phyloP scores from a whole-genome alignment of 1,140 invertebrate genomes.

The Pseudomyrmex dendroicus region DNA sequence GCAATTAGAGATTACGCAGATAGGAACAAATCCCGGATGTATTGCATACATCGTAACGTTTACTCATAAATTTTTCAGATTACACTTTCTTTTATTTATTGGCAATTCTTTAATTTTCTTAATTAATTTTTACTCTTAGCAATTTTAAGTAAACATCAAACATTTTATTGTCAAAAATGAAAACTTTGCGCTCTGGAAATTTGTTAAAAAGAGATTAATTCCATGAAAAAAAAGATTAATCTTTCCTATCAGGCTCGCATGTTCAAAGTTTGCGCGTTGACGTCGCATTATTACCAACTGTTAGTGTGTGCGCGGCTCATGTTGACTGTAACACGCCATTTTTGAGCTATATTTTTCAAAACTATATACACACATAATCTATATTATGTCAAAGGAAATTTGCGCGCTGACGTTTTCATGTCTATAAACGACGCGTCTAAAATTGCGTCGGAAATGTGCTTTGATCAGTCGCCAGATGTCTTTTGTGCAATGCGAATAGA shows the following conservation, averaged over 20 bases:
- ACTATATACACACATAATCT: too few relatives aligned
- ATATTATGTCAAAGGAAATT: not conserved
- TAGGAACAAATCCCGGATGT: not conserved
- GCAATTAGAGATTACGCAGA: not conserved
- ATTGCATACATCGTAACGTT: too few relatives aligned
- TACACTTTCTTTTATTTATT: too few relatives aligned
- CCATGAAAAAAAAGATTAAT: too few relatives aligned
- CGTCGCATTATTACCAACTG: not conserved
- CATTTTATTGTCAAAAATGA: not conserved
- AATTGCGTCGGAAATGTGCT: not conserved
- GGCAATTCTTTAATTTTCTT: too few relatives aligned
- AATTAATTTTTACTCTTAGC: too few relatives aligned
- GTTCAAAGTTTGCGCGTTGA: not conserved
- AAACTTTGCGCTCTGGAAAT: not conserved
- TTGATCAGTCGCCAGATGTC: not conserved
- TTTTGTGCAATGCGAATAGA: not conserved
- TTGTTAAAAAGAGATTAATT: not conserved
- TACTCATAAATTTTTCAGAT: too few relatives aligned
- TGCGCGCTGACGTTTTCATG: not conserved
- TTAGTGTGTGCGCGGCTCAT: too few relatives aligned
- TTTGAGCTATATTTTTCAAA: not conserved
- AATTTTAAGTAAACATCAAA: too few relatives aligned
- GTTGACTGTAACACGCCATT: not conserved
- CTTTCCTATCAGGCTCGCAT: too few relatives aligned
- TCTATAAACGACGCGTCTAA: not conserved